These are phyloP conservation scores for Edolisoma coerulescens DNA, from an alignment of 2,113 vertebrate genomes.

Conservation along the genomic window DNA sequence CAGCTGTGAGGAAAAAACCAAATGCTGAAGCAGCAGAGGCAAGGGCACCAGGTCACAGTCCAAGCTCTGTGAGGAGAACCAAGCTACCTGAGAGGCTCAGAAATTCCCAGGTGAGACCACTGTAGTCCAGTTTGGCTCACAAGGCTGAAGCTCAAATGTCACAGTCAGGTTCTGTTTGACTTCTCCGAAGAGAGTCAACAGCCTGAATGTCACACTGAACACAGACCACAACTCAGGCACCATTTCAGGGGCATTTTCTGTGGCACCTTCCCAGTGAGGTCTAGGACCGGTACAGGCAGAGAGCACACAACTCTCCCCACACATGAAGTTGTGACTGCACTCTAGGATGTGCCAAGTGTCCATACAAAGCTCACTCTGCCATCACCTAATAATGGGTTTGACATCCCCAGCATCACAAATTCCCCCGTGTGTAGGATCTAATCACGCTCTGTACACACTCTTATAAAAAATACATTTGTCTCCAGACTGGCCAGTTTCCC, in stretches of 20 bases:
- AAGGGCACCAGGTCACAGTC: background rate
- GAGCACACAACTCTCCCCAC: background rate
- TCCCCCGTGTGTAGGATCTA: background rate
- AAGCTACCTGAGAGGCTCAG: background rate
- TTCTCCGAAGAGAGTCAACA: background rate
- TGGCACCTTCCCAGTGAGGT: accelerated
- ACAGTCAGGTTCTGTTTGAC: background rate
- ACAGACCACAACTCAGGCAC: background rate
- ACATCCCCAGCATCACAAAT: background rate
- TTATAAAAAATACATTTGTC: background rate
- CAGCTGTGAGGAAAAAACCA: background rate
- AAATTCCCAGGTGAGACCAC: background rate
- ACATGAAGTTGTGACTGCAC: background rate
- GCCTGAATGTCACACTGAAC: background rate
- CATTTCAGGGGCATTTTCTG: background rate
- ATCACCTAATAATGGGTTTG: background rate
- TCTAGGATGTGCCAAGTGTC: background rate
- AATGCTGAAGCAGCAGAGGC: background rate
- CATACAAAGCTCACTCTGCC: background rate
- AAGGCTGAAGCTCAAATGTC: background rate
- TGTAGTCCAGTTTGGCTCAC: background rate
- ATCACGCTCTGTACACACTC: background rate
- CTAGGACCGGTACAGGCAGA: background rate
- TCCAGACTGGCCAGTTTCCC: background rate
- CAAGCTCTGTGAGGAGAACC: background rate